Conservation (phyloP, 1,140 invertebrate species). For the Eubasilissa regina region DNA sequence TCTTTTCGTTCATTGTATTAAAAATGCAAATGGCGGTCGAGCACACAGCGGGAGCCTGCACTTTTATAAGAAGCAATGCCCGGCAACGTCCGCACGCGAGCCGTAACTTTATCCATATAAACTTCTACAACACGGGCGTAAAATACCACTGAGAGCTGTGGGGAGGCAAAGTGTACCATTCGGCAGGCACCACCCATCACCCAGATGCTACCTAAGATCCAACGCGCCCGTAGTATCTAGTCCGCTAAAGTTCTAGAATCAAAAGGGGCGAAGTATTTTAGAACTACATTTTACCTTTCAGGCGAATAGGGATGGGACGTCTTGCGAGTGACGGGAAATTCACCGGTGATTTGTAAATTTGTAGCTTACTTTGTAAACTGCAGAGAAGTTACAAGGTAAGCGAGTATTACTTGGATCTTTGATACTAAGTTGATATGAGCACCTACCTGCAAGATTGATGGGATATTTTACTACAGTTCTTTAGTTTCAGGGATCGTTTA, state of each 20-base stretch:
- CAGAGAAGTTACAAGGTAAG: neutral
- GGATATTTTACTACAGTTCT: too few relatives aligned
- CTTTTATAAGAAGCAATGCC: neutral
- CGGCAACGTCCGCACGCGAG: neutral
- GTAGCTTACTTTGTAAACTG: neutral
- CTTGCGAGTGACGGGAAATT: neutral
- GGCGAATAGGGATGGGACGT: neutral
- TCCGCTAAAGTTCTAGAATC: neutral
- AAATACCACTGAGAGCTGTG: neutral
- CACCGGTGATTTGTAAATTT: neutral
- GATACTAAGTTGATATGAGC: neutral
- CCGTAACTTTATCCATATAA: constrained; percentile 33
- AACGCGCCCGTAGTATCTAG: neutral
- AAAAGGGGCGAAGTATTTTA: neutral
- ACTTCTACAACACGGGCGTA: neutral
- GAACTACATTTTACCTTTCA: neutral
- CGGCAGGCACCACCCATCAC: neutral
- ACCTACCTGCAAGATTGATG: neutral
- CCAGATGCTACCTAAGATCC: neutral
- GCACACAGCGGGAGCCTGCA: constrained; percentile 4
- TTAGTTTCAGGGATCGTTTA: too few relatives aligned
- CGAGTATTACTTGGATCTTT: neutral
- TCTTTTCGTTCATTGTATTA: constrained; percentile 7
- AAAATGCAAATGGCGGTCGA: constrained; percentile 32
- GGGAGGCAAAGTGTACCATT: neutral